Evolutionary conservation across 2,797 vertebrate genomes (phyloP), one percentile per base, ranked within the genome.

Genomic region (Aselliscus stoliczkanus): DNA sequence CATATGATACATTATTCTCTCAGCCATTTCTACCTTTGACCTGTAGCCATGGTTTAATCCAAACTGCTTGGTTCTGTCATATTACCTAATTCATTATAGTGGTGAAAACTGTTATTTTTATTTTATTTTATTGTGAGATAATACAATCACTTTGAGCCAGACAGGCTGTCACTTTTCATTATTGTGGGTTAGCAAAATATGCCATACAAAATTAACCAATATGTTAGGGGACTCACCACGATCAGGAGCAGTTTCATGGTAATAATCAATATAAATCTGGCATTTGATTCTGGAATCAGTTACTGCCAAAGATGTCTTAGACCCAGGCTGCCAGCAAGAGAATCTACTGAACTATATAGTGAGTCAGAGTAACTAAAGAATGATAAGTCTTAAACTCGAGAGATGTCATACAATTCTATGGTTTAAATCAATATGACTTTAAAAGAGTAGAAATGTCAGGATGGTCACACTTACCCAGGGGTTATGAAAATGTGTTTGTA

Each of bases 81-180:
- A 52, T 86, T 95, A 94, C 37, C 18, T 94, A 76, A 97, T 82
- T 97, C 52, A 5, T 77, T 85, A 56, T 60, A 17, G 90, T 88
- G 12, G 44, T 88, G 93, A 93, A 69, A 96, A 31, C 72, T 93
- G 6, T 88, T 97, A 93, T 95, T 42, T 6, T 42, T 42, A 42
- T 42, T 97, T 96, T 54, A 90, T 20, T 90, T 94, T 91, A 86
- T 27, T 96, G 70, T 52, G 77, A 93, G n/a, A 97, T 75, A 96
- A 97, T 97, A 97, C 69, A 97, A 95, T 96, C 81, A 95, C 54
- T 97, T 97, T 88, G 83, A 97, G 54, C 56, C 87, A 96, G 92
- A 97, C 34, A 96, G 73, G 47, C 93, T 98, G 97, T 98, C 98
- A 95, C 50, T 97, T 98, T 80, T 92, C 93, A 84, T 98, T 98